Conservation (phyloP, 1,140 invertebrate genomes). For the Pachyrhynchus sulphureomaculatus region DNA sequence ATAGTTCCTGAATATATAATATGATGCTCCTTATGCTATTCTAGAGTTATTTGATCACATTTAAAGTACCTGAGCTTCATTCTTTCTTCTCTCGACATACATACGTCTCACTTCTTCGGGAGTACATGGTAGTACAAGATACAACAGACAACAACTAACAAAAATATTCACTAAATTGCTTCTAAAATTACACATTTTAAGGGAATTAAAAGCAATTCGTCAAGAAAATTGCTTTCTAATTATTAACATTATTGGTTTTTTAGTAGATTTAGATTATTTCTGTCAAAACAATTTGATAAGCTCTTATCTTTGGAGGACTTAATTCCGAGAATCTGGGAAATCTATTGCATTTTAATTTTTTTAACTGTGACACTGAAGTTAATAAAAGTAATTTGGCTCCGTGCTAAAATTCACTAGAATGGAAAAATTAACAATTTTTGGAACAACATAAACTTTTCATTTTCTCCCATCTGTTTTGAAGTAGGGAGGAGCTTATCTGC, state of each 20-base stretch:
- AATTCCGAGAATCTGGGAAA: not conserved
- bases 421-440: slow-evolving; percentile 1
- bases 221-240: slow-evolving; percentile 29
- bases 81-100: slow-evolving; percentile 33
- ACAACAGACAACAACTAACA: slow-evolving; percentile 20
- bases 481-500: slow-evolving; percentile 18
- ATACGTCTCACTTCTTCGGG: slow-evolving; percentile 30
- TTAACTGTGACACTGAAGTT: not conserved
- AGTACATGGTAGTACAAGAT: slow-evolving; percentile 23
- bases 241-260: slow-evolving; percentile 39
- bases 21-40: no score
- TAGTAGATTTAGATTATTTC: slow-evolving; percentile 14
- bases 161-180: slow-evolving; percentile 17
- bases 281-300: slow-evolving; percentile 11
- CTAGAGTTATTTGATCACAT: no score
- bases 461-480: slow-evolving; percentile 23
- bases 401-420: not conserved
- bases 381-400: not conserved
- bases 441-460: slow-evolving; percentile 17
- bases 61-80: slow-evolving; percentile 35
- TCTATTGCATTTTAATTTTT: not conserved
- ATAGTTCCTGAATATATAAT: no score
- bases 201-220: slow-evolving; percentile 27
- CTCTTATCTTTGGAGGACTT: not conserved
- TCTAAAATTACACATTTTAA: slow-evolving; percentile 29